Base-by-base conservation (phyloP, 2,113 vertebrate genomes). In the Tetrao urogallus region DNA sequence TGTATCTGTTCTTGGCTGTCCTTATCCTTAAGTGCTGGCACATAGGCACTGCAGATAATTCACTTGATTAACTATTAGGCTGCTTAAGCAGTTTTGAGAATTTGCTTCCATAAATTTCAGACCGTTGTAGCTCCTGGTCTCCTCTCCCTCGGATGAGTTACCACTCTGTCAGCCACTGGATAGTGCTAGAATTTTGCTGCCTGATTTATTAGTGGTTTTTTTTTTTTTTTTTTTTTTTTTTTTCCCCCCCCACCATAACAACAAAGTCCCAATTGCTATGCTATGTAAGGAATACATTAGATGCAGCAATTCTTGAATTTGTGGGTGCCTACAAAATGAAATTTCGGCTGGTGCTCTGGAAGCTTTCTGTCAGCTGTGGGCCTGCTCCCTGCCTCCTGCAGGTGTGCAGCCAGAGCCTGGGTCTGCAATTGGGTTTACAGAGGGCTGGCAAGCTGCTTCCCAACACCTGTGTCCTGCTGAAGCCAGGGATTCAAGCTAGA, bases 61-160 rank as follows among this genome's bases (percentile, higher is more conserved):
- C 72, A 92, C 14, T 36, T 61, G 58, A 63, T 45, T 34, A 69
- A 69, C 38, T 83, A 67, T 90, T 57, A 13, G 36, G 6, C 63
- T 66, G 83, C 72, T 89, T 91, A 86, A 86, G 79, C 89, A 75
- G 34, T 86, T 93, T 88, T 3, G 24, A 91, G 89, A 89, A 88
- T 80, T 89, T 77, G 8, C 77, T 74, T 84, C 85, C 69, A 93
- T 91, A 77, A 89, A 85, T 93, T 93, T 94, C 82, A 82, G 0
- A 82, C 67, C 61, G 43, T 87, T 93, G 71, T 92, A 93, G 75
- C 82, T 96, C 58, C 66, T 90, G 85, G 36, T 86, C 91, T 90
- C 77, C 43, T 90, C 76, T 86, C 65, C 65, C 48, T 94, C 60
- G 43, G 65, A 47, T 60, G 86, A 88, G 77, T 74, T 63, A 88